Conservation (phyloP, 2,797 vertebrate species). For the Oryzias sinensis region DNA sequence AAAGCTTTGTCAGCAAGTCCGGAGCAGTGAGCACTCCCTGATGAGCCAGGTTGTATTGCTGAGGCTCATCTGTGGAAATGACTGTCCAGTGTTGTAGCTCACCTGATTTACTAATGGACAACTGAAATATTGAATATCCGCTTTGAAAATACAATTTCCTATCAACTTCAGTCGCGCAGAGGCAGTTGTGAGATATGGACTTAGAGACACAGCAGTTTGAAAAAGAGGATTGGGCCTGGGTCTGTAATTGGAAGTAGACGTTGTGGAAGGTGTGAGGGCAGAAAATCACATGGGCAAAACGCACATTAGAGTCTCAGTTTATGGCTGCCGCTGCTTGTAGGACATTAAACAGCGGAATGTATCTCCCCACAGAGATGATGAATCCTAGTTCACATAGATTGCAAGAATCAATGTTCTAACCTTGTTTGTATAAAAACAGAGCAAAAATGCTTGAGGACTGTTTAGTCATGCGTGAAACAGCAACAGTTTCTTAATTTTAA, state of each 20-base stretch:
- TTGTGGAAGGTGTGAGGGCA: no score
- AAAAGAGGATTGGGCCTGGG: conserved; percentile 16
- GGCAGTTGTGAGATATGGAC: conserved; percentile 8
- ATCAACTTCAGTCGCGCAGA: conserved; percentile 22
- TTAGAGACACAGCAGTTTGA: conserved; percentile 10
- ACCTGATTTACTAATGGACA: conserved; percentile 41
- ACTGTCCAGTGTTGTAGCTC: conserved; percentile 51
- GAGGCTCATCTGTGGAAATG: conserved; percentile 68
- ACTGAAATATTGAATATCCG: conserved; percentile 45
- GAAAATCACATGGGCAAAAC: no score
- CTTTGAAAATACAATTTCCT: conserved; percentile 35
- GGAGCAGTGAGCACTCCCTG: conserved; percentile 57
- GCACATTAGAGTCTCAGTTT: no score
- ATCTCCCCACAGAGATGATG: no score
- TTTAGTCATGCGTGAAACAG: no score
- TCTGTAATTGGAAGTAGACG: background rate
- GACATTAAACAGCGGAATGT: no score
- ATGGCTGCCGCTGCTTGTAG: no score
- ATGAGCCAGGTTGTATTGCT: conserved; percentile 68
- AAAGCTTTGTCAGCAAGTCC: conserved; percentile 72
- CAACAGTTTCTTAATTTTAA: no score
- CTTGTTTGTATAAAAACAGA: no score
- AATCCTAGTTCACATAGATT: no score
- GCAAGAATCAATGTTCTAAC: no score
- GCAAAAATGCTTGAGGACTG: no score